Conservation (phyloP, 37 sponge, comb jelly and placozoan genomes). For the Cliona cf. orientalis region DNA sequence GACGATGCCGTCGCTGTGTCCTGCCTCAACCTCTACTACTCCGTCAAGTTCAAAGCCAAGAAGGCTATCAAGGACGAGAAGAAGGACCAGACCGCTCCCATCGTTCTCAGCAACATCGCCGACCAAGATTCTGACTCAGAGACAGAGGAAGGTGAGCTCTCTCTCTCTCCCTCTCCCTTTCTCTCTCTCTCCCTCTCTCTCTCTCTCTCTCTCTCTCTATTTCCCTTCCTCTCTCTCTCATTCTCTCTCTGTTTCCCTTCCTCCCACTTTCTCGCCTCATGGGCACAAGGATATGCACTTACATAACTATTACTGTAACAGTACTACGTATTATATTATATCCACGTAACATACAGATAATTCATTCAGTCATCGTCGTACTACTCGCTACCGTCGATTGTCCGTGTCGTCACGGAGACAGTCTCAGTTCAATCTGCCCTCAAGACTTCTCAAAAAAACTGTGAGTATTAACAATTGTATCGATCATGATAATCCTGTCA, state of each 20-base stretch:
- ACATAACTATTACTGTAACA: too few species aligned
- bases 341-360: too few species aligned
- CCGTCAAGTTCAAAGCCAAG: conserved; percentile 14
- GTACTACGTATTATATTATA: too few species aligned
- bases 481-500: too few species aligned
- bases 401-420: too few species aligned
- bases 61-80: conserved; percentile 45
- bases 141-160: background rate
- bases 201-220: conserved; percentile 6
- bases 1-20: conserved; percentile 54
- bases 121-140: background rate
- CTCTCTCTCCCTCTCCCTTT: conserved; percentile 4
- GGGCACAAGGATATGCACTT: too few species aligned
- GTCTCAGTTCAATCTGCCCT: too few species aligned
- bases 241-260: conserved; percentile 5
- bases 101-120: conserved; percentile 32
- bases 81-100: conserved; percentile 24
- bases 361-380: too few species aligned
- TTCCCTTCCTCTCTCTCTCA: background rate
- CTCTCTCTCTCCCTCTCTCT: conserved; percentile 1
- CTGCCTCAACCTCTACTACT: conserved; percentile 52
- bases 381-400: too few species aligned
- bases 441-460: too few species aligned
- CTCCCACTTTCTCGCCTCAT: conserved; percentile 1
- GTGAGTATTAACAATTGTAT: too few species aligned